Percentiles rank a stretch among this genome's conserved stretches.
Conservation (phyloP, 2,888 invertebrate species). For the Hemaris fuciformis region DNA sequence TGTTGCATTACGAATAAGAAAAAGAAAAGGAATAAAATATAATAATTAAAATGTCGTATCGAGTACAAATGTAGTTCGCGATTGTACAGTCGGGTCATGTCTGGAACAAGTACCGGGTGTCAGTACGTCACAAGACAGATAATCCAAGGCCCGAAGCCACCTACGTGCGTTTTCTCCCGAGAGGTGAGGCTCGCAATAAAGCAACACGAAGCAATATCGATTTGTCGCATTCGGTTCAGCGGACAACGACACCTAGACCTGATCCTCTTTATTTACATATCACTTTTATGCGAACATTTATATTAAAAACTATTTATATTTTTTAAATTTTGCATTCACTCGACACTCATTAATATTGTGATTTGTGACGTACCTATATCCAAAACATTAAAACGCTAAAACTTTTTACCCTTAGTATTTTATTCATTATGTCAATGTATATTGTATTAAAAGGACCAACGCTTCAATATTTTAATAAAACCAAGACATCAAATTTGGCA, state of each 20-base stretch:
- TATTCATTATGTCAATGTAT: too few species aligned
- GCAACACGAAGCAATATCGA: conserved; percentile 24
- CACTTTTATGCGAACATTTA: conserved; percentile 1
- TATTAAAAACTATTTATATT: neutral
- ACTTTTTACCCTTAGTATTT: too few species aligned
- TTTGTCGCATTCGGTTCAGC: conserved; percentile 26
- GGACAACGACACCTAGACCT: conserved; percentile 21
- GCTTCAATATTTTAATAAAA: neutral
- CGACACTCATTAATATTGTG: too few species aligned
- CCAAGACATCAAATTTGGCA: neutral
- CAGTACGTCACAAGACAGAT: conserved; percentile 9
- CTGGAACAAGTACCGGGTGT: conserved; percentile 3
- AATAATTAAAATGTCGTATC: neutral
- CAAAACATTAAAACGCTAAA: too few species aligned
- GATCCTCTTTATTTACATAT: conserved; percentile 29
- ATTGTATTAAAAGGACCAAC: neutral
- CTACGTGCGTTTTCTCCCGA: conserved; percentile 1
- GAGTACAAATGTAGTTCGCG: neutral
- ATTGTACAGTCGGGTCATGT: neutral
- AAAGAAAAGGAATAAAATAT: neutral
- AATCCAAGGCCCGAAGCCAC: conserved; percentile 6
- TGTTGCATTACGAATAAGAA: neutral
- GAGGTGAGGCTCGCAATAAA: conserved; percentile 13
- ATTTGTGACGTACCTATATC: too few species aligned
- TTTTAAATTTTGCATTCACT: neutral